A percentile compares a stretch with the other conserved stretches of the same genome.
These are phyloP conservation scores for Chloroceryle inda DNA, from an alignment of 2,797 vertebrate genomes.

Conservation along the genomic window DNA sequence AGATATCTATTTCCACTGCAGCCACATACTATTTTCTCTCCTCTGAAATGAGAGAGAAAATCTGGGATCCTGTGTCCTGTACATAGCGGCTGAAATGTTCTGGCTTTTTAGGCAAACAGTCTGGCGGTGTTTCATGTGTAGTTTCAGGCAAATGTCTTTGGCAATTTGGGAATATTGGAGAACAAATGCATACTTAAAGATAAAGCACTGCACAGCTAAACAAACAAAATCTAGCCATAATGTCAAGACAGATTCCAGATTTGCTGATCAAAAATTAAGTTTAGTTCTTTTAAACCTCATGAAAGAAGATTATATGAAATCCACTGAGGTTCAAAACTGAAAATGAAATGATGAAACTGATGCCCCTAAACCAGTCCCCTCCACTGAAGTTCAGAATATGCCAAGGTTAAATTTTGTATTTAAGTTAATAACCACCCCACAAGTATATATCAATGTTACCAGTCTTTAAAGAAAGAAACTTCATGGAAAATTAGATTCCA, in stretches of 20 bases:
- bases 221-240: conserved; percentile 74
- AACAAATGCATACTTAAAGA: background rate
- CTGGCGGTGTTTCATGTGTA: background rate
- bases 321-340: conserved; percentile 76
- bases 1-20: background rate
- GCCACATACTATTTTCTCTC: background rate
- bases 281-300: conserved; percentile 79
- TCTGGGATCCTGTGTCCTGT: background rate
- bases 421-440: background rate
- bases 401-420: background rate
- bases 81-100: background rate
- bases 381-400: background rate
- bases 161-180: background rate
- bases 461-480: background rate
- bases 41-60: conserved; percentile 12
- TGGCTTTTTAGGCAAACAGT: background rate
- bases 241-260: conserved; percentile 55
- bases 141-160: background rate
- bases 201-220: conserved; percentile 71
- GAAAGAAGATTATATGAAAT: conserved; percentile 84
- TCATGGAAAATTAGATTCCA: background rate
- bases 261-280: conserved; percentile 78
- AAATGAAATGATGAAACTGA: background rate
- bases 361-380: background rate
- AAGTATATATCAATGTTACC: background rate